A percentile compares a stretch with the other conserved stretches of the same genome.
These are phyloP conservation scores for Eupithecia vulgata DNA, from an alignment of 2,888 invertebrate genomes.

Conservation along the genomic window DNA sequence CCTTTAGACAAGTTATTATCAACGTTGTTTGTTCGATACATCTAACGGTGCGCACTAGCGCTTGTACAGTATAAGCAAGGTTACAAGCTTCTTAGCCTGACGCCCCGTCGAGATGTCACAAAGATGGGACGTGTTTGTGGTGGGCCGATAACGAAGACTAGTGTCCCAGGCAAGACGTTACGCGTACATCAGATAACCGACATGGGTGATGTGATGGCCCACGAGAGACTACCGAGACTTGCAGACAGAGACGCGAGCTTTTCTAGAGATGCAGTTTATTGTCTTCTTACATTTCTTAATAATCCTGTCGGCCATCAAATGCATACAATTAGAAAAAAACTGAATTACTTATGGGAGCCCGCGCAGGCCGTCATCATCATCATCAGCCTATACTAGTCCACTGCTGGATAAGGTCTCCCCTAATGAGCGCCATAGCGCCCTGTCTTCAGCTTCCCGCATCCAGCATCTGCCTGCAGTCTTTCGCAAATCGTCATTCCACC, in stretches of 20 bases:
- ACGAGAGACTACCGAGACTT: neutral
- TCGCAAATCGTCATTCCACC: too few relatives aligned
- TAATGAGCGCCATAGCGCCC: too few relatives aligned
- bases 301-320: neutral
- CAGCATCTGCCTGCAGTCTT: too few relatives aligned
- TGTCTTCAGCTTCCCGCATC: too few relatives aligned
- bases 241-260: neutral
- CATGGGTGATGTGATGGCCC: slow-evolving; percentile 58
- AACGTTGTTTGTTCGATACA: slow-evolving; percentile 1
- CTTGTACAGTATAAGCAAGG: neutral
- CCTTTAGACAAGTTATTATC: neutral
- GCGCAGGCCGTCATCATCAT: too few relatives aligned
- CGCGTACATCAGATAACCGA: slow-evolving; percentile 72
- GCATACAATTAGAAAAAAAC: neutral
- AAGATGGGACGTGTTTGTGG: slow-evolving; percentile 43
- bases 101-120: slow-evolving; percentile 61
- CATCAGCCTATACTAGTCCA: too few relatives aligned
- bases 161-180: slow-evolving; percentile 63
- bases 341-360: neutral
- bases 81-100: slow-evolving; percentile 29
- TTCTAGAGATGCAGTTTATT: slow-evolving; percentile 1
- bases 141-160: slow-evolving; percentile 61
- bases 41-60: neutral
- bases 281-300: neutral
- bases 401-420: too few relatives aligned